These are phyloP conservation scores for Pycnomerus fuliginosus DNA, from an alignment of 2,888 invertebrate genomes.

Conservation along the genomic window DNA sequence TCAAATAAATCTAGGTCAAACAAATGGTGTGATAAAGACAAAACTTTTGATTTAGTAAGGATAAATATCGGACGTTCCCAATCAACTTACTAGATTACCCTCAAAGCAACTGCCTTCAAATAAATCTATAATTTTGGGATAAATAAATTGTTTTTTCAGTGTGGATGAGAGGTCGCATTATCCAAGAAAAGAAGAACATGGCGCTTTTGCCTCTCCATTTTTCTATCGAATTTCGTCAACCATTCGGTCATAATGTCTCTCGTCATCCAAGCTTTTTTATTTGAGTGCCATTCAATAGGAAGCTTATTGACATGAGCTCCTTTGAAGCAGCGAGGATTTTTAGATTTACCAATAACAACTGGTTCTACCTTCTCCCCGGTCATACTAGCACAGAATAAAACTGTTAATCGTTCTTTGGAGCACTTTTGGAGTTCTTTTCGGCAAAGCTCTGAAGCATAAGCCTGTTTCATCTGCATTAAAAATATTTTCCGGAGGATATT, in stretches of 20 bases:
- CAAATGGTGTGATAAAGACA: too few relatives aligned
- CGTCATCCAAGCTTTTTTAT: slow-evolving; percentile 27
- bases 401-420: slow-evolving; percentile 34
- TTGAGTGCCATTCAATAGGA: slow-evolving; percentile 15
- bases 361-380: slow-evolving; percentile 28
- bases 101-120: too few relatives aligned
- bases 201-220: slow-evolving; percentile 17
- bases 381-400: slow-evolving; percentile 33
- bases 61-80: too few relatives aligned
- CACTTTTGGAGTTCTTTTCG: not conserved
- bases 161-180: slow-evolving; percentile 17
- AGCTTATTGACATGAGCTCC: slow-evolving; percentile 4
- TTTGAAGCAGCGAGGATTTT: slow-evolving; percentile 6
- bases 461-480: slow-evolving; percentile 34
- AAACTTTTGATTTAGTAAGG: too few relatives aligned
- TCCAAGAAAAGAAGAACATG: slow-evolving; percentile 23
- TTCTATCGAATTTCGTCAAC: slow-evolving; percentile 15
- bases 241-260: slow-evolving; percentile 21
- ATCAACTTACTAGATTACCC: too few relatives aligned
- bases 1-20: too few relatives aligned
- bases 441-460: not conserved
- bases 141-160: too few relatives aligned
- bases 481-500: slow-evolving; percentile 23
- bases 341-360: slow-evolving; percentile 20
- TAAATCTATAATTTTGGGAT: too few relatives aligned